Conservation (phyloP, 2,113 vertebrate genomes). For the Ochotona curzoniae region DNA sequence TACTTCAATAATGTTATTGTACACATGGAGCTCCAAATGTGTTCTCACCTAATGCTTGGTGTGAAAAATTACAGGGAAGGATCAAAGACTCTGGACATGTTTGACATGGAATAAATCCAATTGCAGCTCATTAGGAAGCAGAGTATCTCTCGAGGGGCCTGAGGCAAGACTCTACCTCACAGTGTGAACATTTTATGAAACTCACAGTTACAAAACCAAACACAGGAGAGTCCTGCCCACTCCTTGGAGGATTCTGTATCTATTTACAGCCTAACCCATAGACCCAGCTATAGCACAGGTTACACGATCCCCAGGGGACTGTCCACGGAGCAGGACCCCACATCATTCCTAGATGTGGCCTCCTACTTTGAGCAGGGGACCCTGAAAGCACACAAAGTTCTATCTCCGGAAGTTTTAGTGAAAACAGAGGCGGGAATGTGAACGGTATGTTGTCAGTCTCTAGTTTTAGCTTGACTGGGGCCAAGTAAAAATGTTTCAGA, state of each 20-base stretch:
- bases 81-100: not conserved
- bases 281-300: not conserved
- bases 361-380: not conserved
- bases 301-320: not conserved
- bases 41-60: not conserved
- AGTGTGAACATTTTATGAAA: not conserved
- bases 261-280: not conserved
- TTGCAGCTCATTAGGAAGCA: not conserved
- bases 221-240: not conserved
- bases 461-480: not conserved
- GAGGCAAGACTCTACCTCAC: no score
- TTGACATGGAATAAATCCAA: not conserved
- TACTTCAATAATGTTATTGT: not conserved
- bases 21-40: not conserved
- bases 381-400: not conserved
- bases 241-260: no score
- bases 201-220: not conserved
- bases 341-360: no score
- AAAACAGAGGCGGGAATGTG: not conserved
- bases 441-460: no score
- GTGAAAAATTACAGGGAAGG: not conserved
- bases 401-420: not conserved
- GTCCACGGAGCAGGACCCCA: no score
- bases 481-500: not conserved
- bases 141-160: not conserved